phyloP scores from a whole-genome alignment of 2,797 vertebrate species.

The Thalassophryne amazonica region DNA sequence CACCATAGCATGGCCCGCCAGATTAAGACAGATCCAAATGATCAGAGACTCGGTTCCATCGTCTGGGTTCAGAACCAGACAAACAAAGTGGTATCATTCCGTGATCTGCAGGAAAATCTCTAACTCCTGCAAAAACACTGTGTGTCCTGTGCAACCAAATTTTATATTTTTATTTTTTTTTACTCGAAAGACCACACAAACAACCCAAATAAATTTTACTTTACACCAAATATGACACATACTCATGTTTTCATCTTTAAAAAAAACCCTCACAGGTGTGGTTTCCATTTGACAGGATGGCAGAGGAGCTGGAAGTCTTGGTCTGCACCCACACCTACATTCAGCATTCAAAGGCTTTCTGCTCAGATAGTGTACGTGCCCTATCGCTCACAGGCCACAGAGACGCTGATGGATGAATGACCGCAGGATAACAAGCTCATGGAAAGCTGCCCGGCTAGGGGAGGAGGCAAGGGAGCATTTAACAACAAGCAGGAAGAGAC shows the following conservation, averaged over 20 bases:
- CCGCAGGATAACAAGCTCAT: constrained; percentile 70
- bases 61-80: constrained; percentile 39
- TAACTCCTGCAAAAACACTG: constrained; percentile 35
- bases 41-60: constrained; percentile 49
- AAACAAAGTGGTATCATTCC: constrained; percentile 22
- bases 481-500: constrained; percentile 61
- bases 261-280: constrained; percentile 46
- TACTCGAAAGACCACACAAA: constrained; percentile 24
- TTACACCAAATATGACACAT: constrained; percentile 38
- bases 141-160: constrained; percentile 9
- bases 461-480: constrained; percentile 47
- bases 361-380: constrained; percentile 69
- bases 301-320: constrained; percentile 37
- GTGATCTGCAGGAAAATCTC: constrained; percentile 26
- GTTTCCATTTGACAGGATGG: constrained; percentile 49
- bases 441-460: constrained; percentile 67
- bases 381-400: constrained; percentile 62
- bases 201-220: constrained; percentile 30
- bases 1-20: constrained; percentile 37
- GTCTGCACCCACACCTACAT: constrained; percentile 60
- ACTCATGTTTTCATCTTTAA: constrained; percentile 50
- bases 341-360: constrained; percentile 67
- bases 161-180: too few relatives aligned
- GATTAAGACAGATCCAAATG: constrained; percentile 57
- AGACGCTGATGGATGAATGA: constrained; percentile 76